Conservation (phyloP, 2,797 vertebrate genomes). For the Geotrypetes seraphini region DNA sequence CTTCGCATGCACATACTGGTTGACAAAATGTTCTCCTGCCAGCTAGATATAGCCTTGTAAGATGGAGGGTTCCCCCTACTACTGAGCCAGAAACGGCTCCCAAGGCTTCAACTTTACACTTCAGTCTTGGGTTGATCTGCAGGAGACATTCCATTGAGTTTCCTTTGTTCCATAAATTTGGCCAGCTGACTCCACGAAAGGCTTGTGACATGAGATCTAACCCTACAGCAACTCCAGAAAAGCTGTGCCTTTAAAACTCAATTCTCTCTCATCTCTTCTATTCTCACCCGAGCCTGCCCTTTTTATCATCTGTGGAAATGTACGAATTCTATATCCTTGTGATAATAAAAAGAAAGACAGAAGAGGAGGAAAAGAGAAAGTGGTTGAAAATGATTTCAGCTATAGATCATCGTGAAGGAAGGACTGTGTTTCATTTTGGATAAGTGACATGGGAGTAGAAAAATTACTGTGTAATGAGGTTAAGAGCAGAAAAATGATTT, state of each 20-base stretch:
- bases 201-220: too few relatives aligned
- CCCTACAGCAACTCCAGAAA: neutral
- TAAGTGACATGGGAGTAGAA: constrained; percentile 21
- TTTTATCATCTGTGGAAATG: neutral
- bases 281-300: too few relatives aligned
- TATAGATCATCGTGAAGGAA: constrained; percentile 26
- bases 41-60: too few relatives aligned
- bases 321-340: constrained; percentile 2
- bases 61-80: too few relatives aligned
- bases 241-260: neutral
- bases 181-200: too few relatives aligned
- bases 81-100: too few relatives aligned
- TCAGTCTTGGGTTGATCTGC: too few relatives aligned
- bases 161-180: too few relatives aligned
- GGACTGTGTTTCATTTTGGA: constrained; percentile 29
- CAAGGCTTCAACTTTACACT: too few relatives aligned
- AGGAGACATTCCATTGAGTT: too few relatives aligned
- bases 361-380: constrained; percentile 19
- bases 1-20: too few relatives aligned
- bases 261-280: neutral
- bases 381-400: constrained; percentile 31
- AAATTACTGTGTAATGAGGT: constrained; percentile 22
- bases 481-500: constrained; percentile 32
- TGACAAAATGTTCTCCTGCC: too few relatives aligned
- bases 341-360: constrained; percentile 7